These are phyloP conservation scores for Eutrigla gurnardus DNA, from an alignment of 2,797 vertebrate genomes.

Conservation along the genomic window DNA sequence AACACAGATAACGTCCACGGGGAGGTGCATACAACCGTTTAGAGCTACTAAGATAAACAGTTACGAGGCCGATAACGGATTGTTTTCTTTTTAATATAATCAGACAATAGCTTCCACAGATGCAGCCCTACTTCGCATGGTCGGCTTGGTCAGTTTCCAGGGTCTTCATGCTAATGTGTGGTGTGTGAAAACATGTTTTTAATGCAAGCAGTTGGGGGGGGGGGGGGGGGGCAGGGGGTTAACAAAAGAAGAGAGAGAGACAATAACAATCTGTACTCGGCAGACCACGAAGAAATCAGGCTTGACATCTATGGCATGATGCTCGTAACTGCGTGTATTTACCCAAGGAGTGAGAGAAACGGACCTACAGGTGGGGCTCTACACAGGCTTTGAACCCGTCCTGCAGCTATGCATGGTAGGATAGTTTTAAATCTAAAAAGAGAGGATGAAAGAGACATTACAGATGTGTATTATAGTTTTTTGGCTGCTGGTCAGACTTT, in stretches of 20 bases:
- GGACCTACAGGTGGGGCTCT: slow-evolving; percentile 8
- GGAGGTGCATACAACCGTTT: slow-evolving; percentile 35
- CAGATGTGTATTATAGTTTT: neutral
- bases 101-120: neutral
- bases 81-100: neutral
- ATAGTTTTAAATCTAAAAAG: neutral
- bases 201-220: slow-evolving; percentile 5
- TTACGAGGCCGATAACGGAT: slow-evolving; percentile 16
- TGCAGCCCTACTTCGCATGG: neutral
- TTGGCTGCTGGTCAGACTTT: neutral
- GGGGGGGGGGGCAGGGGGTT: too few species aligned
- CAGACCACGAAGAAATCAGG: slow-evolving; percentile 39
- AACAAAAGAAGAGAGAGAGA: slow-evolving; percentile 15
- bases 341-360: slow-evolving; percentile 22
- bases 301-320: slow-evolving; percentile 39
- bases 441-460: neutral
- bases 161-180: neutral
- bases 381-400: neutral
- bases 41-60: slow-evolving; percentile 37
- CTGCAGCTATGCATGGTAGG: neutral
- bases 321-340: slow-evolving; percentile 22
- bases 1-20: slow-evolving; percentile 39
- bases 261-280: slow-evolving; percentile 43
- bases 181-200: slow-evolving; percentile 23
- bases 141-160: neutral